phyloP scores from a whole-genome alignment of 2,113 vertebrate genomes.

The Motacilla tschutschensis region DNA sequence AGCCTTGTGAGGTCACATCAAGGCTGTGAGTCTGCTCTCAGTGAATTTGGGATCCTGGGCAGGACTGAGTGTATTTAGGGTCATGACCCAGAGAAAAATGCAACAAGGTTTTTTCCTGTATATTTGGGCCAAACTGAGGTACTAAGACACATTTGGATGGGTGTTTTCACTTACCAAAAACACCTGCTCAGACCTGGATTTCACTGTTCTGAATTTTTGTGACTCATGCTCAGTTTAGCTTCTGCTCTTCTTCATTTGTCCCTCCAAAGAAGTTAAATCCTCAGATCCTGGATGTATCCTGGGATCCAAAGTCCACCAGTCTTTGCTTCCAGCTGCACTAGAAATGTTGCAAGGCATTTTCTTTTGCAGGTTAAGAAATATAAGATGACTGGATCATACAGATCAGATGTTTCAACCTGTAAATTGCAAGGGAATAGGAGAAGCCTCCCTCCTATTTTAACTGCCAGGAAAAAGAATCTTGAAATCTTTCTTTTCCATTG shows the following conservation, averaged over 20 bases:
- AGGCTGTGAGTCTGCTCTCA: background rate
- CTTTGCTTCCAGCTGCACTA: background rate
- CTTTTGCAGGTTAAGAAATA: background rate
- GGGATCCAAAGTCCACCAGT: background rate
- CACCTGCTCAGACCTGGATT: conserved; percentile 6
- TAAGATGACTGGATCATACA: background rate
- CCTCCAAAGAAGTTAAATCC: background rate
- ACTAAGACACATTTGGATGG: background rate
- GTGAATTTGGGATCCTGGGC: background rate
- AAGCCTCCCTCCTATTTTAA: background rate
- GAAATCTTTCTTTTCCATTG: conserved; percentile 42
- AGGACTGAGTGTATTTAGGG: background rate
- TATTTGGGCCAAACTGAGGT: background rate
- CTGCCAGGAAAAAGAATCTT: conserved; percentile 35
- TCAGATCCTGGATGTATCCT: background rate
- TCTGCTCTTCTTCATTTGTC: background rate
- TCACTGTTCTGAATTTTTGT: background rate
- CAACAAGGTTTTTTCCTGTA: background rate
- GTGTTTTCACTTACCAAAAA: background rate
- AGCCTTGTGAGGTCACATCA: conserved; percentile 26
- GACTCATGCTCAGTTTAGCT: background rate
- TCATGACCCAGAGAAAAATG: background rate
- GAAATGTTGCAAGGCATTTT: background rate
- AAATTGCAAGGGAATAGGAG: background rate
- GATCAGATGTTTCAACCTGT: conserved; percentile 31